A percentile compares a stretch with the other conserved stretches of the same genome.
Conservation (phyloP, 2,113 vertebrate genomes). For the Heptranchias perlo region DNA sequence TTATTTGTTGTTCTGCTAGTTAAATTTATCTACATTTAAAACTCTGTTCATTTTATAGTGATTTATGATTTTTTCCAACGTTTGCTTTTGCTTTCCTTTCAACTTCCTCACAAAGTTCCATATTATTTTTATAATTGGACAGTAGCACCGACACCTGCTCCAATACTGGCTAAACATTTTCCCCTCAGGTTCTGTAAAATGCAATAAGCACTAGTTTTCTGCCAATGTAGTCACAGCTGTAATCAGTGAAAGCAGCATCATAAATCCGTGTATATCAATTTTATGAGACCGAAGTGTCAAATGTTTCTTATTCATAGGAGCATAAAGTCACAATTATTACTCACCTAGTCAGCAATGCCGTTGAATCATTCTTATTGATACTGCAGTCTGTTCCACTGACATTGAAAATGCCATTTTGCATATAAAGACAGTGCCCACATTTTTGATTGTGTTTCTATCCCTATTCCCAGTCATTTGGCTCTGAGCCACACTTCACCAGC, state of each 20-base stretch:
- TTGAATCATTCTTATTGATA: not conserved
- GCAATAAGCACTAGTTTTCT: not conserved
- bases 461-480: slow-evolving; percentile 14
- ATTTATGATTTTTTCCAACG: not conserved
- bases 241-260: not conserved
- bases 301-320: not conserved
- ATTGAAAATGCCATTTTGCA: not conserved
- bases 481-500: not conserved
- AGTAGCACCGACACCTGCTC: slow-evolving; percentile 23
- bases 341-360: not conserved
- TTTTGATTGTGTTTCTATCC: not conserved
- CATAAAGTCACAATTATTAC: not conserved
- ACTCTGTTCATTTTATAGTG: not conserved
- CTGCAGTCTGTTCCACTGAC: not conserved
- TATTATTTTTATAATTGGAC: not conserved
- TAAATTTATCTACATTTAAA: not conserved
- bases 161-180: not conserved
- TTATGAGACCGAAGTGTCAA: slow-evolving; percentile 1
- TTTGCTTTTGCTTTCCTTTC: no score
- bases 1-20: not conserved
- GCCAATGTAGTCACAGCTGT: slow-evolving; percentile 15
- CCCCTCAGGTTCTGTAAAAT: slow-evolving; percentile 29
- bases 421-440: not conserved
- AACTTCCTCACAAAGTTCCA: not conserved
- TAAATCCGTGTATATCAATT: not conserved